Conservation (phyloP, 2,797 vertebrate species). For the Apogon hyalosoma region DNA sequence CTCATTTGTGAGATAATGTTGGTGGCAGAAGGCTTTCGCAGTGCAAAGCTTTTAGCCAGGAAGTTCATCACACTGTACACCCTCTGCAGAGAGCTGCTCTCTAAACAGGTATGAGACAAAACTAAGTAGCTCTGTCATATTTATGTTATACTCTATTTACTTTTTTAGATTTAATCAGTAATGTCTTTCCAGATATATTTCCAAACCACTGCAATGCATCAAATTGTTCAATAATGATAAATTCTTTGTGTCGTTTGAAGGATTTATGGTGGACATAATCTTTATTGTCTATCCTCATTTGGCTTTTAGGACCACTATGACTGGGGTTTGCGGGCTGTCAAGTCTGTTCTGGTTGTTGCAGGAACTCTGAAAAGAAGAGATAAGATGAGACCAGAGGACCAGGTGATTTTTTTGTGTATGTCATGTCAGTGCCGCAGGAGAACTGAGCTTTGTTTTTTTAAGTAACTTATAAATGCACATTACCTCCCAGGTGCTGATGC, state of each 20-base stretch:
- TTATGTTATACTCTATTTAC: neutral
- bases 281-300: constrained; percentile 15
- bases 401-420: constrained; percentile 74
- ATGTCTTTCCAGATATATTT: constrained; percentile 17
- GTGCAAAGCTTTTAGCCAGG: constrained; percentile 80
- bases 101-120: constrained; percentile 83
- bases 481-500: constrained; percentile 84
- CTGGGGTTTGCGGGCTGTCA: constrained; percentile 87
- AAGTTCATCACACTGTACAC: constrained; percentile 88
- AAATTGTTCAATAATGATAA: constrained; percentile 4
- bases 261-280: constrained; percentile 4
- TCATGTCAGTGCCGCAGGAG: neutral
- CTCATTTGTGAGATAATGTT: constrained; percentile 92
- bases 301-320: constrained; percentile 85
- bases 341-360: constrained; percentile 88
- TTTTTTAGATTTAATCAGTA: constrained; percentile 20
- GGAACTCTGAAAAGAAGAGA: constrained; percentile 84
- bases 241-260: constrained; percentile 9
- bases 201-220: constrained; percentile 4
- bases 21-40: constrained; percentile 88
- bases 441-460: neutral
- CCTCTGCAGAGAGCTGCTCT: constrained; percentile 88
- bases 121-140: neutral
- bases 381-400: constrained; percentile 84
- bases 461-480: neutral